Base-by-base conservation (phyloP, 2,888 invertebrate genomes). In the Hymenopus coronatus region DNA sequence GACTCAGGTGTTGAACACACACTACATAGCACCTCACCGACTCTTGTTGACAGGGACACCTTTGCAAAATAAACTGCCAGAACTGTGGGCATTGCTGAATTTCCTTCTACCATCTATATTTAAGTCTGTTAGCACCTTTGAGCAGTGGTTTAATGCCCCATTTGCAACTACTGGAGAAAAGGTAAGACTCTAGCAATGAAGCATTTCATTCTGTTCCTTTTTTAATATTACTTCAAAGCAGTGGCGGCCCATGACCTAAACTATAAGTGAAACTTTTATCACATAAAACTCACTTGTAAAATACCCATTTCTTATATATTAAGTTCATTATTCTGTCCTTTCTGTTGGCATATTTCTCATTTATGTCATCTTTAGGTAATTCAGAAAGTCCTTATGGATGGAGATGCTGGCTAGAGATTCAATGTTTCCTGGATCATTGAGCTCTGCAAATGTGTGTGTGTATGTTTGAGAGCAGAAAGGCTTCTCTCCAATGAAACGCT, bases 121-220 rank as follows among this genome's bases (percentile, higher is more conserved):
- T 93, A 95, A 95, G 91, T 95, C 94, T 6, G 94, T 94, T 91
- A 94, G 94, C 86, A 96, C 95, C 15, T 96, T 96, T 92, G 96
- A 96, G 91, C 95, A 95, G 92, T 96, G 96, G 95, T 96, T 96
- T 92, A 96, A 96, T 92, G 95, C 96, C 85, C 96, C 96, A 6
- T 96, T 96, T 92, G 95, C 95, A 1, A 95, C 95, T 89, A 95
- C 95, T 82, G 95, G 95, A 90, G 96, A 96, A 91, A 93, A 94
- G 92, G 94, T 94, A 90, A 89, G 83, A 40, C 81, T 46, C 20
- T 20, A 82, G 2, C 25, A n/a, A 28, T 0, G 25, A 28, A 40
- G 20, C 33, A 15, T n/a, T 30, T 28, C 28, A 28, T 25, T 84
- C 25, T 30, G 6, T 70, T n/a, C n/a, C 25, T 14, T 28, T 28